Evolutionary conservation across 2,888 invertebrate genomes (phyloP).

Genomic region (Apotomis turbidana): DNA sequence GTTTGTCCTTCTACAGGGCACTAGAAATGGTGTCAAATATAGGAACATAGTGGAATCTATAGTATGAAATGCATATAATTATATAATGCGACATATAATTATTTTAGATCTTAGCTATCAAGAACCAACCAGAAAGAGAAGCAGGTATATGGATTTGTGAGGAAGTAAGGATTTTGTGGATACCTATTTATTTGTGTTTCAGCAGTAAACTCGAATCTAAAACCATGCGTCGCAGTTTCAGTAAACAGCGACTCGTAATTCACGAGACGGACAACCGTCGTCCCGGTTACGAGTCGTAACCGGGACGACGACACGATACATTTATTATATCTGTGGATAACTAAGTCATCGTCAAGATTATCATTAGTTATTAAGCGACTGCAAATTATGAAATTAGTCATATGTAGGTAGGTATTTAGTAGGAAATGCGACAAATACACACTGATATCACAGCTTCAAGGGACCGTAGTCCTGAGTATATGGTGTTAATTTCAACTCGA

Average conservation of each 20-base stretch:
- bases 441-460: background rate
- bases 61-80: no score
- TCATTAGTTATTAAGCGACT: no score
- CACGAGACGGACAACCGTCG: no score
- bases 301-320: slow-evolving; percentile 21
- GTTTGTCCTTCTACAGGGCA: no score
- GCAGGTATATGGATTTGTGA: background rate
- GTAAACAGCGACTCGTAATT: slow-evolving; percentile 33
- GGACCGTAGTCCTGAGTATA: no score
- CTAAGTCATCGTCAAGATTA: slow-evolving; percentile 8
- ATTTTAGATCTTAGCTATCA: no score
- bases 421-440: no score
- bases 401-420: background rate
- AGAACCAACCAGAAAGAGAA: no score
- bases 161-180: background rate
- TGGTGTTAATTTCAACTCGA: no score
- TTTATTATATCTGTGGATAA: slow-evolving; percentile 19
- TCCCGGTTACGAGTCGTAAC: slow-evolving; percentile 35
- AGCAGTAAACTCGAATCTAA: slow-evolving; percentile 25
- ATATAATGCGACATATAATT: no score
- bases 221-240: slow-evolving; percentile 31
- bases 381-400: background rate
- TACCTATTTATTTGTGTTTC: slow-evolving; percentile 9
- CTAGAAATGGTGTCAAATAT: no score
- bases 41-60: no score